Percentiles rank a stretch among this genome's conserved stretches.
These are phyloP conservation scores for Cardiocondyla obscurior DNA, from an alignment of 1,140 invertebrate genomes.

Conservation along the genomic window DNA sequence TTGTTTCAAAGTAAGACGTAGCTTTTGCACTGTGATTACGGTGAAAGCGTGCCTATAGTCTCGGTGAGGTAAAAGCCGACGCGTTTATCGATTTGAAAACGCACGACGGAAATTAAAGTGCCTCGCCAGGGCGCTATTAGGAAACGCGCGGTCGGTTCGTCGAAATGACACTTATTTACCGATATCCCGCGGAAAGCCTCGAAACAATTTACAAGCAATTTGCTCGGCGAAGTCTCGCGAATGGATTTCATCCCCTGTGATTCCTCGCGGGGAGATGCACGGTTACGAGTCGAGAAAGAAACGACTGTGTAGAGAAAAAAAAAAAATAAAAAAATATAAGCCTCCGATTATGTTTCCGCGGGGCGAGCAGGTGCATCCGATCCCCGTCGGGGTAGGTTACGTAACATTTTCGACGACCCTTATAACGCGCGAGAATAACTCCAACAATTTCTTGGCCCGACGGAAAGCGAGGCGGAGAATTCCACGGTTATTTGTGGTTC, in stretches of 20 bases:
- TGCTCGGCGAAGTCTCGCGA: background rate
- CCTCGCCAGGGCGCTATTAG: slow-evolving; percentile 11
- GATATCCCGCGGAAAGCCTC: slow-evolving; percentile 15
- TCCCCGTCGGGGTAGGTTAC: background rate
- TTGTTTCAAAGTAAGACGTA: background rate
- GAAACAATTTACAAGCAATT: slow-evolving; percentile 21
- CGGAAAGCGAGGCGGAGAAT: background rate
- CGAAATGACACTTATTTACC: slow-evolving; percentile 19
- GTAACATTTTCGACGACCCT: slow-evolving; percentile 1
- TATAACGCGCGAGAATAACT: slow-evolving; percentile 18
- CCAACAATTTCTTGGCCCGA: background rate
- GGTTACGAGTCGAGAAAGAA: background rate
- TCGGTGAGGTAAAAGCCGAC: background rate
- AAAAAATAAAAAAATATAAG: slow-evolving; percentile 1
- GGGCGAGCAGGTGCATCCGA: background rate
- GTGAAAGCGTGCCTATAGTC: background rate
- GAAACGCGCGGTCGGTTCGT: background rate
- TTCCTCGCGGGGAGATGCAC: background rate
- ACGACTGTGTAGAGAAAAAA: background rate
- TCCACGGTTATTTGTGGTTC: background rate
- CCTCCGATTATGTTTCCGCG: background rate
- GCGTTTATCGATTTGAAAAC: background rate
- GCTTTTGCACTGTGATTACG: background rate
- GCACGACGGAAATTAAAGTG: slow-evolving; percentile 1
- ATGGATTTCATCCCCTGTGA: background rate